A percentile compares a stretch with the other conserved stretches of the same genome.
Evolutionary conservation across 2,797 vertebrate species (phyloP).

Genomic region (Gallinago stenura): DNA sequence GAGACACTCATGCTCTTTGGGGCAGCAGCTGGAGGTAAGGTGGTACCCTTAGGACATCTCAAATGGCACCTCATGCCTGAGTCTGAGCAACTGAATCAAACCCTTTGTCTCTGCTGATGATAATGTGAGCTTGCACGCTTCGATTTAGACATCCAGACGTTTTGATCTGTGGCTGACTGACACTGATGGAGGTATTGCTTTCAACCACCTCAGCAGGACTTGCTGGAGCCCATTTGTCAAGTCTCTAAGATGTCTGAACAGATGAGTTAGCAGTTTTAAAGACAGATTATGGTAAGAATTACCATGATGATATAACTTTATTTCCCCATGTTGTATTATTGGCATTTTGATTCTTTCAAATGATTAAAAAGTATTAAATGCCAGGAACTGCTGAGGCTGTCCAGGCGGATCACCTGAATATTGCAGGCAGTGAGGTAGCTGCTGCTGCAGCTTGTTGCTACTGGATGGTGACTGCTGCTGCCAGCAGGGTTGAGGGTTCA

Average conservation of each 20-base stretch:
- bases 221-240: neutral
- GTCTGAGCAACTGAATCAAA: neutral
- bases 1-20: rapidly evolving
- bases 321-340: neutral
- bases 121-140: neutral
- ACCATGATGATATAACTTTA: neutral
- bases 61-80: neutral
- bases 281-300: neutral
- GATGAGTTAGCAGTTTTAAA: neutral
- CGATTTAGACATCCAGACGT: neutral
- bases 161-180: neutral
- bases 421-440: neutral
- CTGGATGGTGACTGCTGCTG: neutral
- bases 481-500: neutral
- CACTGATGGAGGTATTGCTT: neutral
- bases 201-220: neutral
- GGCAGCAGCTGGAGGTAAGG: neutral
- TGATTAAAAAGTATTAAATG: neutral
- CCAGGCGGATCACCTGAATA: neutral
- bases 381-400: neutral
- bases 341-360: neutral
- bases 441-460: neutral
- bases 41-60: neutral
- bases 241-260: neutral
- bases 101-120: neutral